phyloP scores from a whole-genome alignment of 2,888 invertebrate genomes.

The Tinea trinotella region DNA sequence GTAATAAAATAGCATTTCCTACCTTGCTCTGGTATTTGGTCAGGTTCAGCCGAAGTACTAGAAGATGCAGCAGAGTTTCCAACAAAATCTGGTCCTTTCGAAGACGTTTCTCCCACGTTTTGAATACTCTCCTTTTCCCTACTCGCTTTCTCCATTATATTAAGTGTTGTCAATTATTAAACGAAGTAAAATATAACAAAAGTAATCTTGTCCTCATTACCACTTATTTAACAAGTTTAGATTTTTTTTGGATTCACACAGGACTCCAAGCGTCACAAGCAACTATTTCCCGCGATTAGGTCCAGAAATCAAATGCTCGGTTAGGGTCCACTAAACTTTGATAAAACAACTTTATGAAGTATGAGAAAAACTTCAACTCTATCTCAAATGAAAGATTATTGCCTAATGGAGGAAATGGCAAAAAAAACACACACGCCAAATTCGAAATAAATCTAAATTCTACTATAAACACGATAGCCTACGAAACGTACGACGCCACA shows the following conservation, averaged over 20 bases:
- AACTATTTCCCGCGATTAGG: conserved; percentile 11
- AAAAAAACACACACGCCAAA: background rate
- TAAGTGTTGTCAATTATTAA: background rate
- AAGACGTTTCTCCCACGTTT: conserved; percentile 3
- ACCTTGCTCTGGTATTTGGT: background rate
- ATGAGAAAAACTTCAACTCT: background rate
- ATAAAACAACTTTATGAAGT: background rate
- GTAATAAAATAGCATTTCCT: background rate
- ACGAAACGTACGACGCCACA: conserved; percentile 14
- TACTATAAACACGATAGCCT: conserved; percentile 4
- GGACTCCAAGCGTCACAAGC: conserved; percentile 15
- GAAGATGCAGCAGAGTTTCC: background rate
- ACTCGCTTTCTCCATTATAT: conserved; percentile 12
- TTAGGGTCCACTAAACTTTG: background rate
- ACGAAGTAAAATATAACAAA: background rate
- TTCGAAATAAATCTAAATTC: background rate
- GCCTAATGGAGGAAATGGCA: background rate
- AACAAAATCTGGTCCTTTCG: background rate
- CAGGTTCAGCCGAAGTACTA: background rate
- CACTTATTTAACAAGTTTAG: background rate
- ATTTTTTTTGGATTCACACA: background rate
- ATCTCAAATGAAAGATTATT: background rate
- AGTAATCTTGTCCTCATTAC: background rate
- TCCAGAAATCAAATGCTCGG: background rate
- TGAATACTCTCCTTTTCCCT: background rate